Base-by-base conservation (phyloP, 2,888 invertebrate species). In the Sicus ferrugineus region DNA sequence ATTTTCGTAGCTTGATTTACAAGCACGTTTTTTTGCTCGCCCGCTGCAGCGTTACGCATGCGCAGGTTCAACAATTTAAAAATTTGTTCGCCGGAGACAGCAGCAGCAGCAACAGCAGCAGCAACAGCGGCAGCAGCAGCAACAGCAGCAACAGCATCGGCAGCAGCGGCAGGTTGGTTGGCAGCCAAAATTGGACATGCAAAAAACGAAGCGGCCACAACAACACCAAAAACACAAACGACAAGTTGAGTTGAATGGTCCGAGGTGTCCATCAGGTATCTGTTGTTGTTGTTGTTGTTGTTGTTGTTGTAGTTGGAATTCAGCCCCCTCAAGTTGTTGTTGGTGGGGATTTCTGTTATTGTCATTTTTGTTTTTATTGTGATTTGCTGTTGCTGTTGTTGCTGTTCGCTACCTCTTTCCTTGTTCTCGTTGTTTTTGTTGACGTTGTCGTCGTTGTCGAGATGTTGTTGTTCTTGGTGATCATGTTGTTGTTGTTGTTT, bases 351-450 rank as follows among this genome's bases (percentile, higher is more conserved):
- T n/a, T n/a, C 42, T n/a, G n/a, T 14, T 34, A 14, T 34, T 7
- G 7, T 52, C 59, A 63, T n/a, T n/a, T n/a, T n/a, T 50, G 58
- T 54, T 61, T 68, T 34, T 42, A 67, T 66, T 56, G 54, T 48
- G n/a, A n/a, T n/a, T n/a, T n/a, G n/a, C n/a, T n/a, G n/a, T n/a
- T n/a, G n/a, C n/a, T n/a, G n/a, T n/a, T n/a, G n/a, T n/a, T n/a
- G n/a, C n/a, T n/a, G n/a, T n/a, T n/a, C n/a, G n/a, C n/a, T n/a
- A n/a, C n/a, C n/a, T 61, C 67, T 68, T 69, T 64, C 68, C 70
- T 69, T 70, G 70, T 67, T 68, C 61, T 50, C 69, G 65, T 31
- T 19, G n/a, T 65, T 61, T 23, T 65, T 65, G 52, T 16, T 62
- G 5, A 34, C 19, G n/a, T n/a, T n/a, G n/a, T n/a, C n/a, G 65